Base-by-base conservation (phyloP, 2,888 invertebrate species). In the Teleogryllus oceanicus region DNA sequence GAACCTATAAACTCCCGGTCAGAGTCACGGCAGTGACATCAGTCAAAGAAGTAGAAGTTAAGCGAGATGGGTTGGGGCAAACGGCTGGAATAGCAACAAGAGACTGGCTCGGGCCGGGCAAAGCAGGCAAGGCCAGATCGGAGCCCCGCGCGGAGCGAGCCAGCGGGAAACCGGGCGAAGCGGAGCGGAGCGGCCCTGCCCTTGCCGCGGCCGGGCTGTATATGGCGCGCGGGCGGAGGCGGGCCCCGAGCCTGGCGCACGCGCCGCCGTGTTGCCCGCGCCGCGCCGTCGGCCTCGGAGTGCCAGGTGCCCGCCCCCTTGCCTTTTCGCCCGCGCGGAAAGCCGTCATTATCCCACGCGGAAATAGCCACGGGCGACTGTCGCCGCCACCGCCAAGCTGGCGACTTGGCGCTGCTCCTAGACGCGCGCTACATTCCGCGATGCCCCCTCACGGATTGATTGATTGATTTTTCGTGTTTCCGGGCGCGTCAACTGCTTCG, bases 261-360 rank as follows among this genome's bases (percentile, higher is more conserved):
- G 3, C 16, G 62, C 62, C 62, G 16, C n/a, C 11, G 16, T n/a
- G 16, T 62, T 62, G 62, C n/a, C 62, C 16, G 13, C 13, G 62
- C 62, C 62, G 13, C 24, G 16, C 4, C 18, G 62, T 13, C 62
- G 62, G n/a, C 13, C 16, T 13, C 62, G 62, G 13, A 62, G 13
- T n/a, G 62, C 62, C 62, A 62, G 62, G 62, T 12, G 62, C 62
- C 62, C 62, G 62, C 62, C 62, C 62, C 13, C 62, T 62, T 8
- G 62, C 62, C 62, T 62, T 62, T 62, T 13, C 62, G 62, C n/a
- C 16, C 13, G 62, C n/a, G 62, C 13, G 62, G 16, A 62, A 62
- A 62, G 62, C 62, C n/a, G n/a, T 62, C 62, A 62, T 62, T 62
- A 62, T 62, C 62, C 62, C 62, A 62, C 62, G 62, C 62, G 62